Evolutionary conservation across 2,797 vertebrate genomes (phyloP), one percentile per base, ranked within the genome.

Genomic region (Notolepis coatsorum): DNA sequence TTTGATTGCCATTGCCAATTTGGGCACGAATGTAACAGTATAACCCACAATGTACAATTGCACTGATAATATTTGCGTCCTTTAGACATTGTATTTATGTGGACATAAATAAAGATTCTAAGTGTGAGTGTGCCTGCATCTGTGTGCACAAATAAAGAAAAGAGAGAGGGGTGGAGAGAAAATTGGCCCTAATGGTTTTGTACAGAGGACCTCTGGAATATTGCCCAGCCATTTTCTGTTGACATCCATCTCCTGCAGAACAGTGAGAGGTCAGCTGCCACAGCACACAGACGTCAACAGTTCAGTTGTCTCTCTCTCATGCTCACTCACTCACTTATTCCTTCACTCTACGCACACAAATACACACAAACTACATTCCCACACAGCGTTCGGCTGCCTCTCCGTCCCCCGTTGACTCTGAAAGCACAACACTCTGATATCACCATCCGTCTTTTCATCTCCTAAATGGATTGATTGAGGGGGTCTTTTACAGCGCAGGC

Each of bases 391-490:
- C 15, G 35, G 7, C 51, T 39, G 21, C 10, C 31, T 53, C 12
- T 37, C 12, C 35, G 5, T 28, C 20, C 28, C 13, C 35, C 33
- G 20, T 23, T 17, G 20, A 8, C 28, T 18, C 5, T 18, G 13
- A 33, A 18, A 31, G 20, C 3, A 28, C 1, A 28, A 28, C 28
- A 9, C 64, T 45, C 45, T 59, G 47, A 72, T 52, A 64, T 20
- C 67, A 71, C 65, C 68, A 63, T 23, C 2, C 38, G 7, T 59
- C 23, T 49, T 61, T 50, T 58, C 24, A 54, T 21, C 1, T 7
- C 49, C 82, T 76, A 81, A 64, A 43, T 71, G 60, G 76, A 84
- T 79, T 76, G 84, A 87, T 84, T 76, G 42, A 21, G 23, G 61
- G 58, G 64, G 46, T 43, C 62, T 77, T 75, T 85, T 81, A 82